A percentile compares a stretch with the other conserved stretches of the same genome.
Conservation (phyloP, 2,888 invertebrate genomes). For the Tetragonisca angustula region DNA sequence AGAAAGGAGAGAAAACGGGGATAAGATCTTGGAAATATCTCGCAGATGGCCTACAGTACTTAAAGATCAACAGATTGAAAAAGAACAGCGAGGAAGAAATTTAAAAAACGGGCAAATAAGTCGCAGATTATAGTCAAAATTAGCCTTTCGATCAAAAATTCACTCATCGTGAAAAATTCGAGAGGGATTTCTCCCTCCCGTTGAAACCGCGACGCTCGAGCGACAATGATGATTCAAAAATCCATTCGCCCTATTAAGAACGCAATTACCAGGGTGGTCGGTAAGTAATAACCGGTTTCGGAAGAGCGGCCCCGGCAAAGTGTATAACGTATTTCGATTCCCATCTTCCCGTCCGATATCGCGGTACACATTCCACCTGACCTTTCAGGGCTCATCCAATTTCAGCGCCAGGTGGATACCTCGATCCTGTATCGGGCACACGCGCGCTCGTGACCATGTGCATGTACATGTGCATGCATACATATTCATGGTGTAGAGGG, state of each 20-base stretch:
- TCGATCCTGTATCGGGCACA: neutral
- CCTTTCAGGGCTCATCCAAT: slow-evolving; percentile 66
- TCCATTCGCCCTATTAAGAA: slow-evolving; percentile 18
- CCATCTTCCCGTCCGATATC: slow-evolving; percentile 47
- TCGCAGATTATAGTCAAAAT: neutral
- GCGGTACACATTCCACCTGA: slow-evolving; percentile 40
- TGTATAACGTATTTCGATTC: slow-evolving; percentile 39
- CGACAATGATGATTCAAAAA: slow-evolving; percentile 12
- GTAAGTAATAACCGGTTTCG: slow-evolving; percentile 35
- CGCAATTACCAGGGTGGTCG: slow-evolving; percentile 20
- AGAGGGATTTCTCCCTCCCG: neutral
- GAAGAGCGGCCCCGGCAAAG: neutral
- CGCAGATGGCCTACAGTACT: no score
- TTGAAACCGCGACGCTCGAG: neutral
- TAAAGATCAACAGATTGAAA: no score
- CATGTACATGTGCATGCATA: slow-evolving; percentile 22
- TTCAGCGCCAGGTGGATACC: slow-evolving; percentile 53
- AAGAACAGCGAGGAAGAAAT: neutral
- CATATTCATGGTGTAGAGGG: slow-evolving; percentile 3
- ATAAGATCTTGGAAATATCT: no score
- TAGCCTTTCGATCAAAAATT: neutral
- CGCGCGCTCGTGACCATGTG: neutral
- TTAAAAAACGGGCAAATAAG: neutral
- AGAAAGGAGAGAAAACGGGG: no score
- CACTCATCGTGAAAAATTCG: no score